phyloP scores from a whole-genome alignment of 1,140 invertebrate genomes.

The Papilio helenus region DNA sequence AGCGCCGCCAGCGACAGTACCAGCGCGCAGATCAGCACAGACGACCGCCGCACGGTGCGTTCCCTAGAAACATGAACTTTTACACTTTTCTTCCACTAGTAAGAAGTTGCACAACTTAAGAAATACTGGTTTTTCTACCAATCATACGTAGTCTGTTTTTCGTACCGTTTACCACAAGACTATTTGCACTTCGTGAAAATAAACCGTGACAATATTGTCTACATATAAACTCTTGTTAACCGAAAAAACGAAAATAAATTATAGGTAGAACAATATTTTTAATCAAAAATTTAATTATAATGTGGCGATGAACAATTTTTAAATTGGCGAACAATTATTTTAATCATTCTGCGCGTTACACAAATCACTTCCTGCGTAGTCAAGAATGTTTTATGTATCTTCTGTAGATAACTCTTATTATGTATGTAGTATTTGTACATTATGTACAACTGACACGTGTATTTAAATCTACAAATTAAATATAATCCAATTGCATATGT shows the following conservation, averaged over 20 bases:
- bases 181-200: not conserved
- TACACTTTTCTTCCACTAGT: not conserved
- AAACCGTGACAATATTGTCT: not conserved
- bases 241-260: not conserved
- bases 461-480: not conserved
- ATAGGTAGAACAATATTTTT: not conserved
- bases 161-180: not conserved
- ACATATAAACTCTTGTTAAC: not conserved
- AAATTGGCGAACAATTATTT: conserved; percentile 13
- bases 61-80: conserved; percentile 65
- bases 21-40: conserved; percentile 74
- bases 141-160: too few species aligned
- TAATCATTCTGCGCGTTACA: not conserved
- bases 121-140: not conserved
- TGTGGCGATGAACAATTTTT: conserved; percentile 7
- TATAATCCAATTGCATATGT: conserved; percentile 3
- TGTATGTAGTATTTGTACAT: not conserved
- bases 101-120: not conserved
- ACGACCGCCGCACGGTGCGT: conserved; percentile 74
- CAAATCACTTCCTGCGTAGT: not conserved
- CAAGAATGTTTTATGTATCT: not conserved
- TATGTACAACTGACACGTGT: not conserved
- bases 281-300: not conserved
- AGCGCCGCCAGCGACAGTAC: conserved; percentile 72
- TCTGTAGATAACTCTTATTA: not conserved